Evolutionary conservation across 2,888 invertebrate genomes (phyloP), one percentile per base, ranked within the genome.

Genomic region (Aphodius sticticus): DNA sequence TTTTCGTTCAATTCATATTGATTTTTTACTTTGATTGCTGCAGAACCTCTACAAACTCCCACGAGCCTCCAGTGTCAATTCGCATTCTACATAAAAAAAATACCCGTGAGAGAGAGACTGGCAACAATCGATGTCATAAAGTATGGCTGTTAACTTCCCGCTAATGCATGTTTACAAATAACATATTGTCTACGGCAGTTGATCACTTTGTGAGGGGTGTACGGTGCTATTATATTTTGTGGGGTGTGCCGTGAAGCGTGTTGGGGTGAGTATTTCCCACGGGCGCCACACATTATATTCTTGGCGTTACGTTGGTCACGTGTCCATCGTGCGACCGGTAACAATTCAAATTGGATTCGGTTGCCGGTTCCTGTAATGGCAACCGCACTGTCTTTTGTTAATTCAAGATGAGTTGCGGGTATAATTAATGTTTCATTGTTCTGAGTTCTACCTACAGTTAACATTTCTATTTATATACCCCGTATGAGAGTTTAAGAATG

Each of bases 261-360:
- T 78, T 78, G 77, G 78, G 81, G 82, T 77, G 76, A 78, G 71
- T 81, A 74, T 80, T 84, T 84, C 84, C 84, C 84, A 83, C 83
- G 84, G 80, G 82, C 78, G 79, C 69, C 78, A 53, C 53, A 5
- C 53, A 53, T 53, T 2, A 53, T 53, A 53, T 53, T 53, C 53
- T 72, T 78, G 70, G 76, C 38, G 16, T 53, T 26, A 70, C 70
- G 77, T 36, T 72, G 74, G 83, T 81, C 84, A 84, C 84, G 84
- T 81, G 84, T 81, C 80, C 72, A 69, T 79, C 82, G 79, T 80
- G 81, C 82, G 83, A 79, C 82, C 75, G 77, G 71, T 76, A 76
- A 77, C 78, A 53, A 71, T 76, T 70, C 35, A 72, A 70, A 69
- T 70, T 37, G 79, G 70, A 36, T 78, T 69, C 75, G n/a, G 38